These are phyloP conservation scores for Thaumatotibia leucotreta DNA, from an alignment of 1,140 invertebrate species.

Conservation along the genomic window DNA sequence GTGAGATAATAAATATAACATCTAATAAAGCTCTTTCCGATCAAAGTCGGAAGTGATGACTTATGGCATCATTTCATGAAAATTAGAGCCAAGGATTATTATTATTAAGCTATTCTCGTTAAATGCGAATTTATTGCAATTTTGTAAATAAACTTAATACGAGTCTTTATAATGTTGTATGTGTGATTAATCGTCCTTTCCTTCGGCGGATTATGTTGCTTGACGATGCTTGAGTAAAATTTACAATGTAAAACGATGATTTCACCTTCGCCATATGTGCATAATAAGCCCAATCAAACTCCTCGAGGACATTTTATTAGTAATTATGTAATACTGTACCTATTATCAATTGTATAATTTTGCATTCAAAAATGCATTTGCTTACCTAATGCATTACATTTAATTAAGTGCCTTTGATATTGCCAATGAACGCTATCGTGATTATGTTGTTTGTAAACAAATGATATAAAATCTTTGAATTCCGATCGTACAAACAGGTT, in stretches of 20 bases:
- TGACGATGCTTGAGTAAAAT: not conserved
- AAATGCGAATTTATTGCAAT: not conserved
- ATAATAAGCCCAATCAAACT: not conserved
- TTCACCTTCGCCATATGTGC: conserved; percentile 3
- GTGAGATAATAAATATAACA: not conserved
- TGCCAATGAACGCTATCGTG: not conserved
- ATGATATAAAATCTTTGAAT: not conserved
- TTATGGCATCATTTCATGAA: not conserved
- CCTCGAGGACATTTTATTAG: not conserved
- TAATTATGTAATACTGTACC: not conserved
- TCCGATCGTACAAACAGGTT: not conserved
- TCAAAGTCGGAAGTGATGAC: not conserved
- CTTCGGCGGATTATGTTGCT: not conserved
- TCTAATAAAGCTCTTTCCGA: not conserved
- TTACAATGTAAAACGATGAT: not conserved
- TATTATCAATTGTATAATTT: not conserved
- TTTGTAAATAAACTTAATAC: not conserved
- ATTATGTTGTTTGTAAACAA: not conserved
- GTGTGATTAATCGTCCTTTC: not conserved
- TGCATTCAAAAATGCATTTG: not conserved
- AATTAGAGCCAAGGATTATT: not conserved
- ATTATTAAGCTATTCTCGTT: not conserved
- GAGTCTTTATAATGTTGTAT: not conserved
- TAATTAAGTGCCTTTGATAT: not conserved
- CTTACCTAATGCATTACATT: not conserved